Base-by-base conservation (phyloP, 2,113 vertebrate genomes). In the Austrofundulus limnaeus region DNA sequence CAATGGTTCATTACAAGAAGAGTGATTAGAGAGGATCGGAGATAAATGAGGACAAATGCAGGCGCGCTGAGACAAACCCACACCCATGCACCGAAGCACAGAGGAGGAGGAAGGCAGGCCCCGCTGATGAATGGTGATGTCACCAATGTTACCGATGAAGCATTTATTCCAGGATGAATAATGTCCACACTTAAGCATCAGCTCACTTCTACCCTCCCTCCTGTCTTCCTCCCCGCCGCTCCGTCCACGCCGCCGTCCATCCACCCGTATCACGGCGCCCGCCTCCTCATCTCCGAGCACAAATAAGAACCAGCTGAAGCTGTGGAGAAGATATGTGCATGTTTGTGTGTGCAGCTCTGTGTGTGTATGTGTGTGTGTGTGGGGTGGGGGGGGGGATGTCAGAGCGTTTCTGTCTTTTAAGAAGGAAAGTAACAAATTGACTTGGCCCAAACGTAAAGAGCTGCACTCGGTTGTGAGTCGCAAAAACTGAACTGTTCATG, bases 111-210 rank as follows among this genome's bases (percentile, higher is more conserved):
- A 53, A 13, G 23, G 34, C 50, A 37, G 13, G 52, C 5, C n/a
- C 0, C n/a, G 38, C 68, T 85, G 85, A 87, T 87, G 78, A 78
- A 87, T 87, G 76, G 38, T 73, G 75, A 78, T 78, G 85, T 84
- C 78, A 61, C 62, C 59, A 24, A 21, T 16, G 70, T 73, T 67
- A 82, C 42, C 16, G 66, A 54, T 12, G 48, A 62, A 76, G 68
- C 83, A 80, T 83, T 85, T 80, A 67, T 61, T 68, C 59, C 69
- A 1, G 5, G 39, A 74, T 87, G 81, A 87, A 87, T 85, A 71
- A 87, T 85, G 78, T 52, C 78, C 34, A 61, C 66, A 49, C 70
- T 80, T 67, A 58, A 58, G 57, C 17, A 13, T 77, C 78, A 54
- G 56, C 72, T 41, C 14, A 11, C 57, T 73, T 49, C 58, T 38